These are phyloP conservation scores for Sebastes baramenuke DNA, from an alignment of 2,797 vertebrate genomes.

Conservation along the genomic window DNA sequence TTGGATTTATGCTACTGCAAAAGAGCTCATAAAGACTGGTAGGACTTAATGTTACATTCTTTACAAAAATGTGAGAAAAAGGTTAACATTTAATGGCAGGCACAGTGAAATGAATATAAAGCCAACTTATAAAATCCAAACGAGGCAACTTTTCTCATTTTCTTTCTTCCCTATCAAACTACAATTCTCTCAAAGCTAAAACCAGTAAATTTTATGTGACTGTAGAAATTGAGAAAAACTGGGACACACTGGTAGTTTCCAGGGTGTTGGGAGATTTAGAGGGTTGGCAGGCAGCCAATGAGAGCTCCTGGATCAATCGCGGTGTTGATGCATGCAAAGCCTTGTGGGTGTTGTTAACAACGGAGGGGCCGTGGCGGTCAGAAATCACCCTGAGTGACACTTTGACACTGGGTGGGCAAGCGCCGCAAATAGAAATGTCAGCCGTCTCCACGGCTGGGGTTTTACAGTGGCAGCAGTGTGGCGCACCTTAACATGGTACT, in stretches of 20 bases:
- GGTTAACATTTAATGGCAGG: constrained; percentile 59
- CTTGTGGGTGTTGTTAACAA: constrained; percentile 85
- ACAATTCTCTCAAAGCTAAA: constrained; percentile 41
- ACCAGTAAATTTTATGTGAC: constrained; percentile 40
- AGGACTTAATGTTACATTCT: constrained; percentile 65
- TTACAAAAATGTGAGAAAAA: constrained; percentile 63
- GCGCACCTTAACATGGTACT: constrained; percentile 53
- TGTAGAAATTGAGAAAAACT: constrained; percentile 72
- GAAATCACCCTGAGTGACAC: constrained; percentile 87
- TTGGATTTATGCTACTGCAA: constrained; percentile 69
- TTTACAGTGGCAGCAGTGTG: constrained; percentile 62
- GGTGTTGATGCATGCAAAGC: constrained; percentile 70
- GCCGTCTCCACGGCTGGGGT: constrained; percentile 58
- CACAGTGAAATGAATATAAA: constrained; percentile 48
- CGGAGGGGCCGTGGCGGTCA: constrained; percentile 81
- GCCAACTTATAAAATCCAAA: constrained; percentile 61
- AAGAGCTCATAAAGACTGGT: constrained; percentile 65
- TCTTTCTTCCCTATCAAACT: constrained; percentile 50
- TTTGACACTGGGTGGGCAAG: constrained; percentile 80
- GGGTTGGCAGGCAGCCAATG: constrained; percentile 78
- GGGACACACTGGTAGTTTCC: constrained; percentile 74
- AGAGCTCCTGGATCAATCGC: constrained; percentile 78
- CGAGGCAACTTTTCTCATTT: constrained; percentile 59
- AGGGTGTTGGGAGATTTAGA: constrained; percentile 82
- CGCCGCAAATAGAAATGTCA: constrained; percentile 82